Evolutionary conservation across 2,888 invertebrate species (phyloP).

Genomic region (Ornithoptera alexandrae): DNA sequence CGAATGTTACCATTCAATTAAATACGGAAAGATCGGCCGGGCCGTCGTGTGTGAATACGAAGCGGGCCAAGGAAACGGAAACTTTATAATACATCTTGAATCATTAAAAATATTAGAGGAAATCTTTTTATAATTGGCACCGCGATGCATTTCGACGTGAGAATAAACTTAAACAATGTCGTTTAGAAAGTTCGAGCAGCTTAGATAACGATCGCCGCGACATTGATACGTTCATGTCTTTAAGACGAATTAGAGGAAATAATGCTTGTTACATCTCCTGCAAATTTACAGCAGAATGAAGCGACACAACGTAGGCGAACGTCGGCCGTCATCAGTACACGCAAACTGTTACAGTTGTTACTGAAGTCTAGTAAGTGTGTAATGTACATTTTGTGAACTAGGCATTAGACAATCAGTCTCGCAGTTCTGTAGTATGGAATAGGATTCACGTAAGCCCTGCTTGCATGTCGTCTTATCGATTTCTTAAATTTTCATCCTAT

Average conservation of each 20-base stretch:
- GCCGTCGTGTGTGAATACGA: constrained; percentile 43
- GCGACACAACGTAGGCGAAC: no score
- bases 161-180: constrained; percentile 37
- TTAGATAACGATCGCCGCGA: constrained; percentile 19
- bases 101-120: constrained; percentile 43
- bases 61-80: constrained; percentile 37
- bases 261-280: no score
- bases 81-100: constrained; percentile 27
- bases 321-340: no score
- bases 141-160: constrained; percentile 42
- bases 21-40: constrained; percentile 37
- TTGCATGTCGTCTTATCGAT: no score
- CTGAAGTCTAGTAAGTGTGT: no score
- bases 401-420: no score
- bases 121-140: constrained; percentile 44
- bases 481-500: no score
- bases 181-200: constrained; percentile 26
- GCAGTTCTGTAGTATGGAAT: no score
- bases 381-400: no score
- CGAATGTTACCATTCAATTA: constrained; percentile 43
- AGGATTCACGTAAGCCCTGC: no score
- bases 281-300: no score
- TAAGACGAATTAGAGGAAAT: not conserved
- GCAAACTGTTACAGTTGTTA: no score
- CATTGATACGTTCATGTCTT: constrained; percentile 22